Percentiles rank a stretch among this genome's conserved stretches.
These are phyloP conservation scores for Steinernema scapterisci DNA, from an alignment of 2,888 invertebrate species.

Conservation along the genomic window DNA sequence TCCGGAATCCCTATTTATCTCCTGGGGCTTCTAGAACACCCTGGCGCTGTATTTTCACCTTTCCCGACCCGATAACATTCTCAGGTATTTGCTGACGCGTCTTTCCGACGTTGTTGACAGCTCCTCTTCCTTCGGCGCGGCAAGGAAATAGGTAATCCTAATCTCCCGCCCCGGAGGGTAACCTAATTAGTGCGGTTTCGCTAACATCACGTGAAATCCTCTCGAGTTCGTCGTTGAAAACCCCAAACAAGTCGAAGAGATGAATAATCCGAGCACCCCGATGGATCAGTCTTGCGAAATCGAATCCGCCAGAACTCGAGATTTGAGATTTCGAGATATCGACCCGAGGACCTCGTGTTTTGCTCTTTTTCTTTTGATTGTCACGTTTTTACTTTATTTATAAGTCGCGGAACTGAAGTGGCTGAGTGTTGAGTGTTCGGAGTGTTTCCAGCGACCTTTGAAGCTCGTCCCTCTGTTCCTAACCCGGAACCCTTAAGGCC, in stretches of 20 bases:
- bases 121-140: background rate
- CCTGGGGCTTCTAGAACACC: no score
- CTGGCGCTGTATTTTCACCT: background rate
- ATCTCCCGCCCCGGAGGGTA: conserved; percentile 24
- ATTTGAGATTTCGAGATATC: background rate
- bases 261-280: conserved; percentile 5
- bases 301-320: background rate
- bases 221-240: conserved; percentile 9
- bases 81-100: background rate
- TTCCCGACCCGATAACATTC: background rate
- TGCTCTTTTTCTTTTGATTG: no score
- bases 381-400: no score
- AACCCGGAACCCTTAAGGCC: no score
- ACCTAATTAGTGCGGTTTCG: conserved; percentile 30
- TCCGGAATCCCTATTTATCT: no score
- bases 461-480: no score
- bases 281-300: conserved; percentile 1
- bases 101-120: conserved; percentile 9
- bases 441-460: no score
- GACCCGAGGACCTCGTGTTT: background rate
- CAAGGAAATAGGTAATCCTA: conserved; percentile 28
- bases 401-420: no score
- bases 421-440: no score
- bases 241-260: conserved; percentile 3
- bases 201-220: conserved; percentile 32